These are phyloP conservation scores for Alaudala cheleensis DNA, from an alignment of 2,113 vertebrate genomes.

Conservation along the genomic window DNA sequence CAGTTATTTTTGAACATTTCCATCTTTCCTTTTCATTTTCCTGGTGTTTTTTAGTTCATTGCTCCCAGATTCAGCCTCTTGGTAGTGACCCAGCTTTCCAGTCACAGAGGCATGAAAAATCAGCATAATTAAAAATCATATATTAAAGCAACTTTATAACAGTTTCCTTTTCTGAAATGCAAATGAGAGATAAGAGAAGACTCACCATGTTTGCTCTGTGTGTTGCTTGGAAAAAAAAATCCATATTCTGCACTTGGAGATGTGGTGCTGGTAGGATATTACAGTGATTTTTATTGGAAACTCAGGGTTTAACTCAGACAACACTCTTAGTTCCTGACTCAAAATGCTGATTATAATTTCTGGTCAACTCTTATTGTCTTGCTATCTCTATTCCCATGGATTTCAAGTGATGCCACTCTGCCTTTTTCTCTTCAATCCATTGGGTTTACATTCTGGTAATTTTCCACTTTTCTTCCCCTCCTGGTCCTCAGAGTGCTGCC, in stretches of 20 bases:
- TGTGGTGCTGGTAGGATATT: not conserved
- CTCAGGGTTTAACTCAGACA: not conserved
- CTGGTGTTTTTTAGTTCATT: not conserved
- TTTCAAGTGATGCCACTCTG: not conserved
- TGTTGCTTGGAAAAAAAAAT: not conserved
- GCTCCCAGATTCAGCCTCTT: not conserved
- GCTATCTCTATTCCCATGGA: not conserved
- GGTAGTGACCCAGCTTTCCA: not conserved
- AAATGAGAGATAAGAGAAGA: not conserved
- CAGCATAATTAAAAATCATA: not conserved
- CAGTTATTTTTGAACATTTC: not conserved
- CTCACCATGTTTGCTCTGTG: not conserved
- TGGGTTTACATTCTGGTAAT: not conserved
- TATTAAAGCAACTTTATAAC: not conserved
- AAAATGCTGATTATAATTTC: not conserved
- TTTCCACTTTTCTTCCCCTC: slow-evolving; percentile 3
- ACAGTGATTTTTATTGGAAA: not conserved
- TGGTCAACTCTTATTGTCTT: not conserved
- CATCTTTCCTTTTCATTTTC: not conserved
- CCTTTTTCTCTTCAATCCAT: not conserved
- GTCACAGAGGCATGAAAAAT: slow-evolving; percentile 1
- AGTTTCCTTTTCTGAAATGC: not conserved
- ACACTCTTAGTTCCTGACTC: not conserved
- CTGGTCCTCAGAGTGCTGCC: accelerated
- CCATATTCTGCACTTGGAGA: not conserved